Evolutionary conservation across 1,140 invertebrate genomes (phyloP).

Genomic region (Gryon sp.): DNA sequence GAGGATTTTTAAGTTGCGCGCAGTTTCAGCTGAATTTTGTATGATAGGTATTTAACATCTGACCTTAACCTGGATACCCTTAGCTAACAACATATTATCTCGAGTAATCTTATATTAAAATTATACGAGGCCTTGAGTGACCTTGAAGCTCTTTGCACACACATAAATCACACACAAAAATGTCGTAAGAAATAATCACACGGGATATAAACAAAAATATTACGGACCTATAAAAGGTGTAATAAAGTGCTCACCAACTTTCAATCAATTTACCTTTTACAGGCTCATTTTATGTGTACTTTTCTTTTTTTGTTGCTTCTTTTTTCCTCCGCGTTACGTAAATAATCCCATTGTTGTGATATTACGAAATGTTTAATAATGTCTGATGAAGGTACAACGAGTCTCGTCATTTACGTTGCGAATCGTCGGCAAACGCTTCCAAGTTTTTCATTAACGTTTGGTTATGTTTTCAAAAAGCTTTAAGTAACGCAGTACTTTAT

Average conservation of each 20-base stretch:
- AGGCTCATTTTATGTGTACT: no score
- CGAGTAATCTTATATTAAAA: constrained; percentile 46
- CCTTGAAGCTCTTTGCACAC: constrained; percentile 29
- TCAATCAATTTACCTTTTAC: no score
- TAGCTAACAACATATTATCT: constrained; percentile 41
- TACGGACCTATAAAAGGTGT: no score
- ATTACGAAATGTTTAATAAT: constrained; percentile 31
- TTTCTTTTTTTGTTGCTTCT: neutral
- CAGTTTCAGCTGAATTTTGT: constrained; percentile 28
- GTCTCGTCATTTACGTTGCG: neutral
- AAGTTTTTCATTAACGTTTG: no score
- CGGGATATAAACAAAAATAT: no score
- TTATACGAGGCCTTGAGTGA: constrained; percentile 40
- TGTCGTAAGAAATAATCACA: constrained; percentile 2
- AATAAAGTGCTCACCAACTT: no score
- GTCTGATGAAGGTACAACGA: neutral
- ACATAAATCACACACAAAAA: constrained; percentile 46
- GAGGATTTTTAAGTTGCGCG: constrained; percentile 7
- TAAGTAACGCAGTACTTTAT: no score
- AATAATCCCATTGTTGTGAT: constrained; percentile 1
- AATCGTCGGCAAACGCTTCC: no score
- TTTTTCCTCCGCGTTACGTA: constrained; percentile 4
- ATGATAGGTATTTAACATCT: constrained; percentile 35
- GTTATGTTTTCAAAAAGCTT: no score
- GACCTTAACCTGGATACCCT: constrained; percentile 30